Conservation (phyloP, 2,797 vertebrate genomes). For the Euthynnus affinis region DNA sequence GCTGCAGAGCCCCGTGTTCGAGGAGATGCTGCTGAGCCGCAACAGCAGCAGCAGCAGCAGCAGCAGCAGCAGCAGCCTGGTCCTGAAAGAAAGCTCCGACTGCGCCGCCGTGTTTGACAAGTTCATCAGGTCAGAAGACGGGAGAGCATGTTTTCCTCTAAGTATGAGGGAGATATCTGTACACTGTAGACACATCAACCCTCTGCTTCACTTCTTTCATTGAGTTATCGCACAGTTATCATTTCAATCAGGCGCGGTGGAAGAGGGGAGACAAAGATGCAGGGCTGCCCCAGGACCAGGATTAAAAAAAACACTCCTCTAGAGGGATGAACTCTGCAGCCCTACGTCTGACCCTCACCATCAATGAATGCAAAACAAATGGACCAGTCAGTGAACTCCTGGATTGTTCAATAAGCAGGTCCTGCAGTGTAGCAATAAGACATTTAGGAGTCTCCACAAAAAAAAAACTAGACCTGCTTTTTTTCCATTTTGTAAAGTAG, state of each 20-base stretch:
- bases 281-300: too few species aligned
- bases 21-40: slow-evolving; percentile 87
- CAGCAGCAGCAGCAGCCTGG: too few species aligned
- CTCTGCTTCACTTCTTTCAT: not conserved
- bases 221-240: not conserved
- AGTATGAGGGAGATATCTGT: not conserved
- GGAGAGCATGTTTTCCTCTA: not conserved
- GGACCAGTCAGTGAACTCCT: slow-evolving; percentile 5
- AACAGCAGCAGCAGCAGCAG: too few species aligned
- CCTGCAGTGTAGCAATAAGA: not conserved
- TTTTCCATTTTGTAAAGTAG: too few species aligned
- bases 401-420: slow-evolving; percentile 9
- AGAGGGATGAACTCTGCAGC: slow-evolving; percentile 31
- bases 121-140: slow-evolving; percentile 91
- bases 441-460: not conserved
- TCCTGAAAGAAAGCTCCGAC: slow-evolving; percentile 87
- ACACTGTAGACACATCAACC: not conserved
- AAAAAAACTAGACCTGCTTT: too few species aligned
- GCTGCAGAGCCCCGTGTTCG: slow-evolving; percentile 91
- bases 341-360: slow-evolving; percentile 9
- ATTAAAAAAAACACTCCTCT: slow-evolving; percentile 12
- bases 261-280: too few species aligned
- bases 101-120: slow-evolving; percentile 90
- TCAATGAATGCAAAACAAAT: slow-evolving; percentile 25
- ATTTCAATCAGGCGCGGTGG: too few species aligned